Evolutionary conservation across 2,888 invertebrate species (phyloP).

Genomic region (Heteropelma amictum): DNA sequence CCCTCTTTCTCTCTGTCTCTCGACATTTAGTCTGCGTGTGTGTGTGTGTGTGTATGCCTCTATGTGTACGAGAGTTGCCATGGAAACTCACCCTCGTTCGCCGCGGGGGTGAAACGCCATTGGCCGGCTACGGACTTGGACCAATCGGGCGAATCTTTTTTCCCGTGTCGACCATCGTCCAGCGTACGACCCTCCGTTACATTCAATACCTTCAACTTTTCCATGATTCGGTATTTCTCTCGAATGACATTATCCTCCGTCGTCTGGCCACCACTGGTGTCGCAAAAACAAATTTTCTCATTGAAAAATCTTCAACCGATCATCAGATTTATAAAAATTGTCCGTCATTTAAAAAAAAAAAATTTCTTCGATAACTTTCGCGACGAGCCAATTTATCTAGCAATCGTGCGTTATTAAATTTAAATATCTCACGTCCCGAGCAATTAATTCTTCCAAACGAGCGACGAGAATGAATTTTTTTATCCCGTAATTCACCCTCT

Average conservation of each 20-base stretch:
- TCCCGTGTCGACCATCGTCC: constrained; percentile 48
- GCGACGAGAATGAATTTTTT: too few relatives aligned
- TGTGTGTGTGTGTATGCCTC: constrained; percentile 64
- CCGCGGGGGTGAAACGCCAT: constrained; percentile 77
- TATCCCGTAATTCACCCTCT: neutral
- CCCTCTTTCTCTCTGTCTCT: constrained; percentile 25
- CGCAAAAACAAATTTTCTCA: too few relatives aligned
- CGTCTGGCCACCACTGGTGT: neutral
- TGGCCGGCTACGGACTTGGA: constrained; percentile 73
- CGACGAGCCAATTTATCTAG: too few relatives aligned
- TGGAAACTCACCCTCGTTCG: constrained; percentile 73
- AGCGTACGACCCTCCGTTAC: constrained; percentile 17
- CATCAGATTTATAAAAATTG: too few relatives aligned
- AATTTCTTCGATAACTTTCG: too few relatives aligned
- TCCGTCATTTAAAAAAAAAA: too few relatives aligned
- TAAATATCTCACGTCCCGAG: too few relatives aligned
- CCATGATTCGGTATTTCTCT: too few relatives aligned
- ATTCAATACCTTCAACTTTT: too few relatives aligned
- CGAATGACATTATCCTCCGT: neutral
- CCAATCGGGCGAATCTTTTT: constrained; percentile 60
- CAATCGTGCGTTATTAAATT: too few relatives aligned
- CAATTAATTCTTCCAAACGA: too few relatives aligned
- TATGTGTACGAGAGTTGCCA: constrained; percentile 72
- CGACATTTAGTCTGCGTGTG: constrained; percentile 63
- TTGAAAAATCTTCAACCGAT: too few relatives aligned